These are phyloP conservation scores for Neotoxoptera formosana DNA, from an alignment of 1,140 invertebrate species.

Conservation along the genomic window DNA sequence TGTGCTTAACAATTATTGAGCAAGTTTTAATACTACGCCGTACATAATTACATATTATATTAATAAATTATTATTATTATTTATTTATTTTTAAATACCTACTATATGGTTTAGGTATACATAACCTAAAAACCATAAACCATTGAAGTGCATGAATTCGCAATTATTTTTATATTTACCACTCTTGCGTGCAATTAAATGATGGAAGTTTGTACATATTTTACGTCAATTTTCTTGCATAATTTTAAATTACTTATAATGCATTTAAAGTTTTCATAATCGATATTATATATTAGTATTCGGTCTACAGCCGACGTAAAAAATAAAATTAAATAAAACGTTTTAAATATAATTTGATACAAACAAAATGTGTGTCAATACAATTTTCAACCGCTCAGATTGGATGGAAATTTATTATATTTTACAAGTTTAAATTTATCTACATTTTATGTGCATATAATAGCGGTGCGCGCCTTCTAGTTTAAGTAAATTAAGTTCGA, in stretches of 20 bases:
- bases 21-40: background rate
- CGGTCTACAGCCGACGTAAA: background rate
- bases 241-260: background rate
- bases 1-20: background rate
- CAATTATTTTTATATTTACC: constrained; percentile 1
- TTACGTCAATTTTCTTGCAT: constrained; percentile 4
- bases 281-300: background rate
- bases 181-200: background rate
- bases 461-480: background rate
- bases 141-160: background rate
- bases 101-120: background rate
- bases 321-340: background rate
- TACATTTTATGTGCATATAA: too few species aligned
- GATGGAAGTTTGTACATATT: background rate
- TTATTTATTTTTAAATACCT: background rate
- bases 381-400: too few species aligned
- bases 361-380: too few species aligned
- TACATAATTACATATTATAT: background rate
- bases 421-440: background rate
- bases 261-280: background rate
- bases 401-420: background rate
- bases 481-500: background rate
- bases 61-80: background rate
- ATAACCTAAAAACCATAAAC: background rate
- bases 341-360: background rate